These are phyloP conservation scores for Choristoneura rosaceana DNA, from an alignment of 2,888 invertebrate species.

Conservation along the genomic window DNA sequence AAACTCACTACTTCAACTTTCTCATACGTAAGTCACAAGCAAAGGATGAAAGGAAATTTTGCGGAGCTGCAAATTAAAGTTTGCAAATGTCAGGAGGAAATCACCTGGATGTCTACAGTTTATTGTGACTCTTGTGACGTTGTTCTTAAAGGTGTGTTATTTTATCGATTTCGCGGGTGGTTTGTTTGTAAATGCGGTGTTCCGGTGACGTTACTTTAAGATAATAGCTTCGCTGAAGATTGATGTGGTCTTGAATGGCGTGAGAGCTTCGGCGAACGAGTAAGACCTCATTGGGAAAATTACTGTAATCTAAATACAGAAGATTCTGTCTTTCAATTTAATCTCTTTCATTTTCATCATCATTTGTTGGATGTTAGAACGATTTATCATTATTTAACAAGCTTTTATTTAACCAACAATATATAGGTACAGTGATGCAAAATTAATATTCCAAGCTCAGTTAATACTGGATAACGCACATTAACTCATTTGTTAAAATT, in stretches of 20 bases:
- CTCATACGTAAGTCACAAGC: slow-evolving; percentile 9
- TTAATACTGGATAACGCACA: too few relatives aligned
- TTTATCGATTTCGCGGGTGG: slow-evolving; percentile 18
- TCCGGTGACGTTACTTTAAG: slow-evolving; percentile 50
- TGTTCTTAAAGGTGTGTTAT: slow-evolving; percentile 22
- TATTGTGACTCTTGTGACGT: slow-evolving; percentile 37
- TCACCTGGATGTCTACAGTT: slow-evolving; percentile 21
- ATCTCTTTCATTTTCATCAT: background rate
- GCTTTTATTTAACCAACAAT: too few relatives aligned
- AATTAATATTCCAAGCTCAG: too few relatives aligned
- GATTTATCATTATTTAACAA: too few relatives aligned
- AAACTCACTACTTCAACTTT: slow-evolving; percentile 28
- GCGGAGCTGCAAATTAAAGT: slow-evolving; percentile 34
- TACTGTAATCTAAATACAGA: background rate
- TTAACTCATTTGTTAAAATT: too few relatives aligned
- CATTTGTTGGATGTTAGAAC: background rate
- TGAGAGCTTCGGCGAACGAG: slow-evolving; percentile 47
- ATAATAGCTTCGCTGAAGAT: slow-evolving; percentile 54
- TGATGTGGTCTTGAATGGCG: slow-evolving; percentile 58
- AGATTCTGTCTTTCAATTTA: background rate
- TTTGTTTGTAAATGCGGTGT: slow-evolving; percentile 43
- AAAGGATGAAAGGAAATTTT: slow-evolving; percentile 7
- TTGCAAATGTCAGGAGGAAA: slow-evolving; percentile 21
- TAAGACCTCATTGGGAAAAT: slow-evolving; percentile 22
- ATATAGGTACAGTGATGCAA: too few relatives aligned